A percentile compares a stretch with the other conserved stretches of the same genome.
These are phyloP conservation scores for Danio aesculapii DNA, from an alignment of 2,797 vertebrate genomes.

Conservation along the genomic window DNA sequence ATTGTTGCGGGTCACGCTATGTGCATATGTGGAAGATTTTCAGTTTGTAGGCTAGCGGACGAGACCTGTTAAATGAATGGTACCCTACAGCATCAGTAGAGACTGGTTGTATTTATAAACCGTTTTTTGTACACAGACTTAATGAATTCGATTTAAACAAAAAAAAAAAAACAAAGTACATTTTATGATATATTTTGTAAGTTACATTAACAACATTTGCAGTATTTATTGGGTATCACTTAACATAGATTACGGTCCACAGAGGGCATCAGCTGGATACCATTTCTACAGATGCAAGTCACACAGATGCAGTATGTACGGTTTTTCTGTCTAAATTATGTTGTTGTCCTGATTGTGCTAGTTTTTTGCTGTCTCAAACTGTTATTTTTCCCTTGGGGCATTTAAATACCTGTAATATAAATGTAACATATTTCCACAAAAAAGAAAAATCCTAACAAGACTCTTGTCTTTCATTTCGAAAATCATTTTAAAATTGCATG, in stretches of 20 bases:
- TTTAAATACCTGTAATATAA: constrained; percentile 85
- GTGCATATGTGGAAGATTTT: constrained; percentile 81
- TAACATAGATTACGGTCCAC: constrained; percentile 66
- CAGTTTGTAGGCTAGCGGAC: constrained; percentile 75
- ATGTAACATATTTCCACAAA: constrained; percentile 88
- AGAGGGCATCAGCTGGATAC: constrained; percentile 63
- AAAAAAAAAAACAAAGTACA: constrained; percentile 59
- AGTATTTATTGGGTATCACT: constrained; percentile 83
- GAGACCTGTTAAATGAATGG: constrained; percentile 64
- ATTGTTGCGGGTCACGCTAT: constrained; percentile 87
- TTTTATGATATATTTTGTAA: constrained; percentile 82
- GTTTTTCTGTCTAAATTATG: constrained; percentile 73
- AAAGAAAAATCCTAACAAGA: constrained; percentile 70
- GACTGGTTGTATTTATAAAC: constrained; percentile 81
- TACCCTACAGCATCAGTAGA: constrained; percentile 71
- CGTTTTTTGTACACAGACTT: constrained; percentile 78
- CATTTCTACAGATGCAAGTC: constrained; percentile 66
- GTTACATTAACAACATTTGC: constrained; percentile 75
- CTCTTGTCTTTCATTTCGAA: constrained; percentile 38
- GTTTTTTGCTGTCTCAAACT: constrained; percentile 76
- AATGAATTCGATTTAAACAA: constrained; percentile 72
- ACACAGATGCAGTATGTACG: constrained; percentile 68
- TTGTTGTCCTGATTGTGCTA: constrained; percentile 75
- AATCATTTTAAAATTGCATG: neutral
- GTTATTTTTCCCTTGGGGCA: constrained; percentile 74